A percentile compares a stretch with the other conserved stretches of the same genome.
These are phyloP conservation scores for Procambarus clarkii DNA, from an alignment of 1,140 invertebrate species.

Conservation along the genomic window DNA sequence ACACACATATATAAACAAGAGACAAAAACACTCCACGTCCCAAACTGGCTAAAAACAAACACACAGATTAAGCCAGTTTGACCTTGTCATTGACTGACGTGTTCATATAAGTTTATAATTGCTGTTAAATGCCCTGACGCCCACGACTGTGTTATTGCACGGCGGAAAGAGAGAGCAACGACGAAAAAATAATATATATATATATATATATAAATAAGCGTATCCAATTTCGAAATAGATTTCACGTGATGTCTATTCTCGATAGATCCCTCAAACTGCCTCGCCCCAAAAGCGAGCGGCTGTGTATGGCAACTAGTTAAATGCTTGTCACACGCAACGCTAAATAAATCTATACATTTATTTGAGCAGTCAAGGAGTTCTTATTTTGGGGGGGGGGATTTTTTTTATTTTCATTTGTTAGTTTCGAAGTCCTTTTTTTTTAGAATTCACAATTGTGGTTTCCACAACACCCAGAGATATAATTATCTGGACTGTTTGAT, in stretches of 20 bases:
- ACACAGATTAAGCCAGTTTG: neutral
- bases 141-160: neutral
- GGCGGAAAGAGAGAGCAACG: neutral
- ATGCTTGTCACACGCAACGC: too few relatives aligned
- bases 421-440: too few relatives aligned
- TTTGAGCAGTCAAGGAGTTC: neutral
- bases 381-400: neutral
- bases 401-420: too few relatives aligned
- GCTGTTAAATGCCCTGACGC: neutral
- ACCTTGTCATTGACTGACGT: neutral
- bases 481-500: too few relatives aligned
- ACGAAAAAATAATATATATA: neutral
- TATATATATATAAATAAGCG: neutral
- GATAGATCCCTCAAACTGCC: neutral
- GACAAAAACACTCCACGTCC: too few relatives aligned
- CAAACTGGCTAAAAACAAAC: neutral
- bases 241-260: neutral
- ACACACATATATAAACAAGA: too few relatives aligned
- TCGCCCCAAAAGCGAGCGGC: neutral
- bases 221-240: neutral
- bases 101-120: neutral
- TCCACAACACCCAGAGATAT: too few relatives aligned
- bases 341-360: slow-evolving; percentile 21
- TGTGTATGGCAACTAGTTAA: neutral
- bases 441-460: too few relatives aligned